phyloP scores from a whole-genome alignment of 2,797 vertebrate species.

The Falco berigora region DNA sequence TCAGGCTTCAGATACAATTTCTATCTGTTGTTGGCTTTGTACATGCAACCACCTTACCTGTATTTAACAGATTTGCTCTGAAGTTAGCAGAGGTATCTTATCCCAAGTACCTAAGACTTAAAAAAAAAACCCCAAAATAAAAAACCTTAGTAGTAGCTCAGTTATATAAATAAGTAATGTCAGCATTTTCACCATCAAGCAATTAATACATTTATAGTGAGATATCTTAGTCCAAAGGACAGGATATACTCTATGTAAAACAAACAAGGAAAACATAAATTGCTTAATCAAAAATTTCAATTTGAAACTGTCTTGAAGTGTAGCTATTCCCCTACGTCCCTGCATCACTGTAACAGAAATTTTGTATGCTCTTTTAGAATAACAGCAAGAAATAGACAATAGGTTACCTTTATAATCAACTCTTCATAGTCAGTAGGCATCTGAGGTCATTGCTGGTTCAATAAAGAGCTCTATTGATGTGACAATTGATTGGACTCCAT shows the following conservation, averaged over 20 bases:
- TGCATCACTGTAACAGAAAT: neutral
- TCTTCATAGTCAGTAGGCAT: neutral
- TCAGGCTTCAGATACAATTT: neutral
- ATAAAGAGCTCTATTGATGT: neutral
- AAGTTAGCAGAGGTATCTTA: neutral
- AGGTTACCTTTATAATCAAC: neutral
- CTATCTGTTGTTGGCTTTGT: neutral
- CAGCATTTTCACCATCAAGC: neutral
- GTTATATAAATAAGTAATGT: neutral
- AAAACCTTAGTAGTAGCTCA: neutral
- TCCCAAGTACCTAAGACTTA: neutral
- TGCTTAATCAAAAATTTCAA: neutral
- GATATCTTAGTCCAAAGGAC: neutral
- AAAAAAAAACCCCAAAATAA: neutral
- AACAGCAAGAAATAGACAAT: neutral
- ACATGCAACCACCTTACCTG: neutral
- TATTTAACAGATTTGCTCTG: neutral
- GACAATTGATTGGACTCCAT: neutral
- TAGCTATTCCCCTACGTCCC: neutral
- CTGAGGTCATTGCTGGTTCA: neutral
- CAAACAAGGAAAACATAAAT: neutral
- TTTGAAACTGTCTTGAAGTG: neutral
- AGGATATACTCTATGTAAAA: neutral
- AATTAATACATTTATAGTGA: neutral
- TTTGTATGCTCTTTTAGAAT: neutral